phyloP scores from a whole-genome alignment of 2,797 vertebrate genomes.

The Spea hammondii region DNA sequence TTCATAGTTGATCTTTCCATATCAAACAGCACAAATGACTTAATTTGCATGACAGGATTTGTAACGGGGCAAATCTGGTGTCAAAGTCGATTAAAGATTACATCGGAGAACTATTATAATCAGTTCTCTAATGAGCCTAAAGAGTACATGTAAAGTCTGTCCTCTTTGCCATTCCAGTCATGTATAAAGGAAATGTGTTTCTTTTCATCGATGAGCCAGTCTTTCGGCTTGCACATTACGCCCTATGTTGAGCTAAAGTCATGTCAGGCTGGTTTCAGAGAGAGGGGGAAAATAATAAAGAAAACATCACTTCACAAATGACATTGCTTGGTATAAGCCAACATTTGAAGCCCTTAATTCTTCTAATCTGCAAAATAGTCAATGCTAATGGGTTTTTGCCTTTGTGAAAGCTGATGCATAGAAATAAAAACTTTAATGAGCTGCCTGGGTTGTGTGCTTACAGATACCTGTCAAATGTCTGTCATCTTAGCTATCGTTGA shows the following conservation, averaged over 20 bases:
- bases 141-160: constrained; percentile 80
- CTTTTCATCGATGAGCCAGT: constrained; percentile 90
- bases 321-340: constrained; percentile 84
- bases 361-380: constrained; percentile 87
- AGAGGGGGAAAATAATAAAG: constrained; percentile 83
- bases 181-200: constrained; percentile 84
- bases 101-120: constrained; percentile 98
- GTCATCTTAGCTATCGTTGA: constrained; percentile 79
- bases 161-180: constrained; percentile 83
- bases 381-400: constrained; percentile 88
- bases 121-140: constrained; percentile 97
- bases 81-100: constrained; percentile 99
- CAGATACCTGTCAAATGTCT: constrained; percentile 84
- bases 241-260: constrained; percentile 84
- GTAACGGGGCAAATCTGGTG: constrained; percentile 99
- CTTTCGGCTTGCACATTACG: constrained; percentile 79
- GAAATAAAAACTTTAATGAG: constrained; percentile 85
- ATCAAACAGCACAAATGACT: constrained; percentile 98
- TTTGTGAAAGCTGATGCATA: constrained; percentile 86
- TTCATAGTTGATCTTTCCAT: constrained; percentile 98
- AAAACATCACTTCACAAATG: constrained; percentile 82
- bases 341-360: constrained; percentile 84
- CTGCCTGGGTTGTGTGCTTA: constrained; percentile 83
- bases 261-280: constrained; percentile 83
- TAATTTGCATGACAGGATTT: constrained; percentile 99